These are phyloP conservation scores for Candoia aspera DNA, from an alignment of 2,113 vertebrate genomes.

Conservation along the genomic window DNA sequence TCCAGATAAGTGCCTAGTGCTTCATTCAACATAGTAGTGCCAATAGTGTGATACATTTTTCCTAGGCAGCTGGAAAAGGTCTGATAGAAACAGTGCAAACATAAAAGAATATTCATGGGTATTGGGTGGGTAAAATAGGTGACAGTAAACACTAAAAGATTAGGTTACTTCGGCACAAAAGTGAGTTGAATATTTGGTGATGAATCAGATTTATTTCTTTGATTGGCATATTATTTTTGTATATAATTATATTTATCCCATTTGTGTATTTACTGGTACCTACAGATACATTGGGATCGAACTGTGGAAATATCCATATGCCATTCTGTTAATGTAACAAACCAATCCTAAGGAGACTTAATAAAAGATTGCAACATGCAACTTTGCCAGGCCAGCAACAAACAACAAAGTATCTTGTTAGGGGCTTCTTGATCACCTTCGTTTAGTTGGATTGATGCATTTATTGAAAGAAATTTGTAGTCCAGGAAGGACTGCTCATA, in stretches of 20 bases:
- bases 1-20: not conserved
- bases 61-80: not conserved
- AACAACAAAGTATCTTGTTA: not conserved
- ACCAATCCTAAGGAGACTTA: not conserved
- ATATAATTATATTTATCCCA: not conserved
- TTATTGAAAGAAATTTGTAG: not conserved
- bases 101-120: not conserved
- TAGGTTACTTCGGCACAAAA: not conserved
- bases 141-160: not conserved
- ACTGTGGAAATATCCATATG: slow-evolving; percentile 49
- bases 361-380: not conserved
- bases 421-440: not conserved
- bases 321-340: not conserved
- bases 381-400: not conserved
- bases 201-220: not conserved
- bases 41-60: not conserved
- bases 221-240: not conserved
- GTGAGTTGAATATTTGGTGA: not conserved
- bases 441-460: not conserved
- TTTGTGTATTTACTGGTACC: slow-evolving; percentile 12
- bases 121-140: not conserved
- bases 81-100: not conserved
- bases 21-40: not conserved
- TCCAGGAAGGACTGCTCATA: not conserved
- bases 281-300: slow-evolving; percentile 61